A percentile compares a stretch with the other conserved stretches of the same genome.
phyloP scores from a whole-genome alignment of 2,888 invertebrate species.

The Andrena chrysosceles region DNA sequence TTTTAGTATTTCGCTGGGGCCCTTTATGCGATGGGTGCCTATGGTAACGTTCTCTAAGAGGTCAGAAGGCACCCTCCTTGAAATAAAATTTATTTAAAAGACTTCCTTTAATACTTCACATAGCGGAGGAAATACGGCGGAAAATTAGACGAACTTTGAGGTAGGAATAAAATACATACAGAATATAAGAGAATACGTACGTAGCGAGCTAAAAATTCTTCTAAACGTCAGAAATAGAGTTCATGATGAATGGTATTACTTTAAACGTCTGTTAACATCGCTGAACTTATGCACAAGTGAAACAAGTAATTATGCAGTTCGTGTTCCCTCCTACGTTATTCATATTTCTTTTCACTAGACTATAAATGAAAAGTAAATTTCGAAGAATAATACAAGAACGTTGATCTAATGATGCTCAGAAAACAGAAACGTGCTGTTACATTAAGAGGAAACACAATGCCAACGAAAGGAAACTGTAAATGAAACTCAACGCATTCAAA shows the following conservation, averaged over 20 bases:
- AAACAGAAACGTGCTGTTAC: neutral
- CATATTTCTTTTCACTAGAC: too few relatives aligned
- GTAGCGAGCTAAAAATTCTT: neutral
- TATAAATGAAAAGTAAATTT: neutral
- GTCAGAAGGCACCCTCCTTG: neutral
- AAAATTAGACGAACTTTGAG: neutral
- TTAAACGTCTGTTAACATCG: too few relatives aligned
- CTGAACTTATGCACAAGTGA: too few relatives aligned
- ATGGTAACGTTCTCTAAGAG: neutral
- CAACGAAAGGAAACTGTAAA: neutral
- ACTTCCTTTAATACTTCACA: neutral
- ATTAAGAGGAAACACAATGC: neutral
- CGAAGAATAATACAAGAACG: neutral
- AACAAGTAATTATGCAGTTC: neutral
- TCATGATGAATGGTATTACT: too few relatives aligned
- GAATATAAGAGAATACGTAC: too few relatives aligned
- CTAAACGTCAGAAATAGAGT: too few relatives aligned
- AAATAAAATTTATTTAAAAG: neutral
- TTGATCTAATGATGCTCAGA: neutral
- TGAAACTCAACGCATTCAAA: neutral
- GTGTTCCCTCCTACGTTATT: too few relatives aligned
- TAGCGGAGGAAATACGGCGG: neutral
- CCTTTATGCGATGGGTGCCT: neutral
- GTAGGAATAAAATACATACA: neutral
- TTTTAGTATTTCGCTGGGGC: neutral